These are phyloP conservation scores for Sylvietta virens DNA, from an alignment of 2,113 vertebrate species.

Conservation along the genomic window DNA sequence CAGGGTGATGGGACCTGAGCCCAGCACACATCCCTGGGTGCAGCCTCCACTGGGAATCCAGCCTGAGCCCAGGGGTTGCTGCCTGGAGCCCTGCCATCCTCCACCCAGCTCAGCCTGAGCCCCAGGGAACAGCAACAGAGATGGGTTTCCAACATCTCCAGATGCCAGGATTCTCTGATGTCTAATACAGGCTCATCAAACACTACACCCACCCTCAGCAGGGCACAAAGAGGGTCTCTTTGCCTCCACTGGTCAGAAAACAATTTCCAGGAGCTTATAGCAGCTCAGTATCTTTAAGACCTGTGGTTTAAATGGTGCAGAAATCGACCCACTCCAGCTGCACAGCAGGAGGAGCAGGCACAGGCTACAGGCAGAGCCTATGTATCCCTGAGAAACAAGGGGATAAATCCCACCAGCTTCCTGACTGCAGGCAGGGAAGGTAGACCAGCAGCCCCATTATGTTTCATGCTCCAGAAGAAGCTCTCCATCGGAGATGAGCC, in stretches of 20 bases:
- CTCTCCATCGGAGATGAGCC: neutral
- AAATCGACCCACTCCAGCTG: neutral
- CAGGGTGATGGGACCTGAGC: neutral
- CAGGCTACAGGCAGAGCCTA: neutral
- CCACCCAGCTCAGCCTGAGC: neutral
- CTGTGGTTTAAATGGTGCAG: neutral
- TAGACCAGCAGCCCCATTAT: neutral
- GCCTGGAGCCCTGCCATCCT: neutral
- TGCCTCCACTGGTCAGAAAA: neutral
- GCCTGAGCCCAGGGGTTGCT: neutral
- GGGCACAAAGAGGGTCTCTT: neutral
- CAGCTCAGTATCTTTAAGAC: neutral
- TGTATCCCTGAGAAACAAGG: neutral
- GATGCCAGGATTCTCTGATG: neutral
- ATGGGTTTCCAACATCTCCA: rapidly evolving
- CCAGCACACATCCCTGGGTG: neutral
- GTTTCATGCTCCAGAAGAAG: neutral
- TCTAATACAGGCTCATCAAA: neutral
- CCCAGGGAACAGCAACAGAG: neutral
- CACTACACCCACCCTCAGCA: neutral
- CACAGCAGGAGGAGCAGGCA: neutral
- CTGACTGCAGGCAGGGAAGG: neutral
- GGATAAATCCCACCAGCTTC: neutral
- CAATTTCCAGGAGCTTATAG: neutral
- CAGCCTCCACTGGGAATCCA: neutral